A percentile compares a stretch with the other conserved stretches of the same genome.
Evolutionary conservation across 2,888 invertebrate species (phyloP).

Genomic region (Carpatolechia fugitivella): DNA sequence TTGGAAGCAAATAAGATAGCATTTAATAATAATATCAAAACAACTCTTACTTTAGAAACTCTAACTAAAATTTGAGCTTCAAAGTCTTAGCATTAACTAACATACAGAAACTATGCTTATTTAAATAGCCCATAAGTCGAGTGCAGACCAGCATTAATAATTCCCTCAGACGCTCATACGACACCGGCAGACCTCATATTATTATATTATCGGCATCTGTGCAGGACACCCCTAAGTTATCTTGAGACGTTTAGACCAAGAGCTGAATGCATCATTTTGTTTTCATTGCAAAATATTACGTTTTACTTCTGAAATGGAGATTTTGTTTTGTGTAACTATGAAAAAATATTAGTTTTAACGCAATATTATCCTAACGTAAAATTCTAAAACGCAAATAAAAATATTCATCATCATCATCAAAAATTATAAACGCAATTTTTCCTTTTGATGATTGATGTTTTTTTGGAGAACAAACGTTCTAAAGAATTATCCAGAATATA

Average conservation of each 20-base stretch:
- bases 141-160: constrained; percentile 66
- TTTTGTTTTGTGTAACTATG: no score
- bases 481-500: no score
- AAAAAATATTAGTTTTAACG: no score
- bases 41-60: constrained; percentile 11
- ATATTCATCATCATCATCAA: no score
- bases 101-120: constrained; percentile 48
- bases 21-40: neutral
- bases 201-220: constrained; percentile 70
- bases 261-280: constrained; percentile 28
- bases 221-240: constrained; percentile 65
- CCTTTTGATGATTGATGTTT: no score
- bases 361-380: no score
- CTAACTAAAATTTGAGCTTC: constrained; percentile 39
- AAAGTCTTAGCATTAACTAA: constrained; percentile 37
- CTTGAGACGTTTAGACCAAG: constrained; percentile 59
- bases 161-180: constrained; percentile 75
- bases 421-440: no score
- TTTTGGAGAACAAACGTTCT: no score
- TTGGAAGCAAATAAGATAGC: no score
- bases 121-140: constrained; percentile 57
- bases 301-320: neutral
- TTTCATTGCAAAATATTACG: neutral
- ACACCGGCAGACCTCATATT: constrained; percentile 65
- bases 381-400: no score